A percentile compares a stretch with the other conserved stretches of the same genome.
Evolutionary conservation across 2,113 vertebrate species (phyloP).

Genomic region (Podocnemis expansa): DNA sequence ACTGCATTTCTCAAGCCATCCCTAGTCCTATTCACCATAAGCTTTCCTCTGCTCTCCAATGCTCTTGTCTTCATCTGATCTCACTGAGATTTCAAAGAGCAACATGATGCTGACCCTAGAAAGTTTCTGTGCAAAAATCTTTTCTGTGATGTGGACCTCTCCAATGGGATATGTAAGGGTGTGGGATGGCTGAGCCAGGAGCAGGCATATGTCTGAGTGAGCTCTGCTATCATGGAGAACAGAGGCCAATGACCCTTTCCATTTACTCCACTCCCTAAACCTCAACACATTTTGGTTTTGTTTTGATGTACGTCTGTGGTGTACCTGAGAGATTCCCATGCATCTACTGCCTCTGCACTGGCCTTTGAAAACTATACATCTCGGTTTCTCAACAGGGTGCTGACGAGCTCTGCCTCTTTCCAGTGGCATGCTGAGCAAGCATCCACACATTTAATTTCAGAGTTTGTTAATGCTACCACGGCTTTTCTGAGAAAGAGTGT

Average conservation of each 20-base stretch:
- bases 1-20: not conserved
- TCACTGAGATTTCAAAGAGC: not conserved
- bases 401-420: not conserved
- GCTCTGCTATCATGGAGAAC: not conserved
- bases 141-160: not conserved
- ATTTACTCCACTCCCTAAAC: not conserved
- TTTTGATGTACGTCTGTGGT: not conserved
- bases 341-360: not conserved
- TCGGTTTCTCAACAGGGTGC: not conserved
- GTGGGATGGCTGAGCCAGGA: fast-evolving
- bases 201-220: fast-evolving
- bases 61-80: not conserved
- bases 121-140: not conserved
- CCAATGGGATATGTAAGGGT: not conserved
- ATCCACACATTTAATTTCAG: not conserved
- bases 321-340: not conserved
- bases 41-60: not conserved
- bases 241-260: not conserved
- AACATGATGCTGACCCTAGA: not conserved
- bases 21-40: not conserved
- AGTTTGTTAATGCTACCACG: not conserved
- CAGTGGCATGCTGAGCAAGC: not conserved
- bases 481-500: not conserved
- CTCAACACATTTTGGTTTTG: not conserved
- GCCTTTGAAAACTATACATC: not conserved